phyloP scores from a whole-genome alignment of 2,888 invertebrate genomes.

The Palloptera scutellata region DNA sequence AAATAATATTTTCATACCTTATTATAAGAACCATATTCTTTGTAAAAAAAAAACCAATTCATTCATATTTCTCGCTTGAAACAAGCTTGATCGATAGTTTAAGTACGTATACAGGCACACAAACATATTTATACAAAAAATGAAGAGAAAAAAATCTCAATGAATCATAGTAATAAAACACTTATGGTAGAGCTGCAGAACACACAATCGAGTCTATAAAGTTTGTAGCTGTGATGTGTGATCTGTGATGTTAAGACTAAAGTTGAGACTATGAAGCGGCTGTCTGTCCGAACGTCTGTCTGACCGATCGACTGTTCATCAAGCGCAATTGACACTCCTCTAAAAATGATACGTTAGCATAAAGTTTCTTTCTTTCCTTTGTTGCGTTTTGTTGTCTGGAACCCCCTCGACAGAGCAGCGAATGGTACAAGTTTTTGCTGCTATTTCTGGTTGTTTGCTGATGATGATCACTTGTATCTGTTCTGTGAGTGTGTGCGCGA shows the following conservation, averaged over 20 bases:
- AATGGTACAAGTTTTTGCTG: background rate
- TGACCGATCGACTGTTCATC: constrained; percentile 8
- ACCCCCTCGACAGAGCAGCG: background rate
- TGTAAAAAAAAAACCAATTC: constrained; percentile 6
- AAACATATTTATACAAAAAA: too few relatives aligned
- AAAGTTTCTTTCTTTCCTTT: background rate
- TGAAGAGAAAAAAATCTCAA: background rate
- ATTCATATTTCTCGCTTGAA: constrained; percentile 22
- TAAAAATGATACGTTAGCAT: constrained; percentile 42
- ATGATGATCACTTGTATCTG: background rate
- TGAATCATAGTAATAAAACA: background rate
- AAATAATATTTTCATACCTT: too few relatives aligned
- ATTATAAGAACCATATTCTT: too few relatives aligned
- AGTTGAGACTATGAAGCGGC: too few relatives aligned
- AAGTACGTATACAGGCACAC: background rate
- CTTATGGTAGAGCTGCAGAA: background rate
- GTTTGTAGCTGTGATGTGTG: constrained; percentile 10
- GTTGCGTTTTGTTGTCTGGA: background rate
- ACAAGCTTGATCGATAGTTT: constrained; percentile 19
- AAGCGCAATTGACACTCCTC: constrained; percentile 59
- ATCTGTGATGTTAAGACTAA: background rate
- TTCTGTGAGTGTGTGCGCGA: background rate
- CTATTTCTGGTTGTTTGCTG: too few relatives aligned
- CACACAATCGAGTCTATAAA: background rate
- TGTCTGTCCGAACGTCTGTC: too few relatives aligned